These are phyloP conservation scores for Belgica antarctica DNA, from an alignment of 2,888 invertebrate species.

Conservation along the genomic window DNA sequence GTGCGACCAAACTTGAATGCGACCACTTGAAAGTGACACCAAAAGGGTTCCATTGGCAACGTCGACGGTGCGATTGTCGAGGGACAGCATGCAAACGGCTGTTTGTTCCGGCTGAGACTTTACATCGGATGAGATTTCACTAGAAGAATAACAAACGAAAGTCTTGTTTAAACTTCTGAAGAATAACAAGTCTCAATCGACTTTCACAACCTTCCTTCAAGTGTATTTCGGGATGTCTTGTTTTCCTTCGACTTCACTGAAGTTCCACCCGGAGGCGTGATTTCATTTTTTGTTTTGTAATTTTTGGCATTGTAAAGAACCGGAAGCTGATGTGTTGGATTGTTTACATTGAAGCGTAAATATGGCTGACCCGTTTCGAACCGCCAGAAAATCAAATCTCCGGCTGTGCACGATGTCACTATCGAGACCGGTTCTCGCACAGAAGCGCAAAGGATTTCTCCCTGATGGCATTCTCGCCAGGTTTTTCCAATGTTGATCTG, in stretches of 20 bases:
- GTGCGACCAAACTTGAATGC: slow-evolving; percentile 78
- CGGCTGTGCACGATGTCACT: slow-evolving; percentile 74
- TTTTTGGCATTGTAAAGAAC: slow-evolving; percentile 32
- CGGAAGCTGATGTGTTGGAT: slow-evolving; percentile 52
- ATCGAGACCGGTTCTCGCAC: slow-evolving; percentile 66
- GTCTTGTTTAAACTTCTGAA: too few species aligned
- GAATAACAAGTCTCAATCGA: too few species aligned
- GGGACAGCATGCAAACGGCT: slow-evolving; percentile 18
- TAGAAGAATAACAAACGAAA: too few species aligned
- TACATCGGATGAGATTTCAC: background rate
- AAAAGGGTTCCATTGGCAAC: slow-evolving; percentile 61
- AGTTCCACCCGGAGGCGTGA: background rate
- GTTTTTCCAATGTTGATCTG: slow-evolving; percentile 56
- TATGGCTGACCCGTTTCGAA: slow-evolving; percentile 78
- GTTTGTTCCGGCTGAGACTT: background rate
- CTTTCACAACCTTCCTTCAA: background rate
- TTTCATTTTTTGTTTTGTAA: background rate
- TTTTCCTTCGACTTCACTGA: background rate
- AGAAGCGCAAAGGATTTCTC: slow-evolving; percentile 72
- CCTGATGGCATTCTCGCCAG: slow-evolving; percentile 71
- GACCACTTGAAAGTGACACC: slow-evolving; percentile 71
- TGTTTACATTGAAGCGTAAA: slow-evolving; percentile 54
- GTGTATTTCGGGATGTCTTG: background rate
- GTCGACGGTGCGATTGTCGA: slow-evolving; percentile 25
- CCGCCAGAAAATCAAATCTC: slow-evolving; percentile 78